Evolutionary conservation across 1,140 invertebrate species (phyloP), one percentile per base, ranked within the genome.

Genomic region (Drusus annulatus): DNA sequence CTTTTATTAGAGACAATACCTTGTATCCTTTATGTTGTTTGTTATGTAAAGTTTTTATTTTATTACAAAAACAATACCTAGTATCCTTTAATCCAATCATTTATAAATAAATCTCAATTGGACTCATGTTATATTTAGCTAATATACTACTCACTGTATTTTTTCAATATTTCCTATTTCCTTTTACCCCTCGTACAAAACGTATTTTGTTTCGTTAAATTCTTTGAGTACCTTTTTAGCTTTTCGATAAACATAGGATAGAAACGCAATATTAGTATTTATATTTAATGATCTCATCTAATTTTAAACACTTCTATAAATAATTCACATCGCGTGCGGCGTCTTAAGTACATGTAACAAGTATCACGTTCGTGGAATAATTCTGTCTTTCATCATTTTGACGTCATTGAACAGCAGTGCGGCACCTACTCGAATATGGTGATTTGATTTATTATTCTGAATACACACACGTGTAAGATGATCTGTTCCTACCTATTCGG

Each of bases 401-500:
- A 60, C 58, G 23, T 25, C 5, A 16, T 68, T 68, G 7, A 68
- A 21, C 58, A 19, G n/a, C 19, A 13, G 63, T 31, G 4, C n/a
- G 28, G 63, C 17, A 68, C 17, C 6, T 31, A 68, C n/a, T 31
- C 23, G 16, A n/a, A 8, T 65, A 50, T 45, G 17, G 17, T 68
- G 13, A 45, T 68, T 68, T 36, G 17, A 68, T 68, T 68, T 68
- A 68, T 19, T 16, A 68, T 31, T 17, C 58, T 60, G 2, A 7
- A 17, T 17, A 60, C 19, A 60, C 15, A 23, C 23, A 60, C 23
- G 58, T 23, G 58, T 23, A 60, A 60, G 63, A 1, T 68, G 63
- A 68, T 36, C 28, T 10, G n/a, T 68, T 36, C 63, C 63, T 45
- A 36, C 31, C 17, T 71, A 71, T 71, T 71, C 45, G 19, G 68